Base-by-base conservation (phyloP, 2,888 invertebrate genomes). In the Arrhopalites spinosus region DNA sequence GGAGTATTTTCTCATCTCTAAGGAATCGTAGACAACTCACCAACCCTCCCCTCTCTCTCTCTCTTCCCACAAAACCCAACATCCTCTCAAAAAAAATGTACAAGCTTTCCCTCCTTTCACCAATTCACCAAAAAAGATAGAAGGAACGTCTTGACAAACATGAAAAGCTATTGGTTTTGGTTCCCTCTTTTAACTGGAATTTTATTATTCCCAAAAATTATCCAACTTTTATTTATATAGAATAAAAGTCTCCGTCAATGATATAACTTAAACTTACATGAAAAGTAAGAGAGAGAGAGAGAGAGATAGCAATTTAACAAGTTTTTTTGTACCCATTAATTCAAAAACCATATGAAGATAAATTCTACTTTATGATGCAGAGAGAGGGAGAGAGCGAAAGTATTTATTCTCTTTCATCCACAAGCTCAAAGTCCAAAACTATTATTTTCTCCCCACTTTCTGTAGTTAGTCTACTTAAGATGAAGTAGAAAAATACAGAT, bases 351-450 rank as follows among this genome's bases (percentile, higher is more conserved):
- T 59, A 59, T 25, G 25, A 59, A 59, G 59, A 59, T 59, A 59
- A 59, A 59, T 59, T 59, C 23, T 23, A 59, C 59, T 59, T 59
- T 59, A 59, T 59, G 59, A 59, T 59, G 59, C 59, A 59, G 5
- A 59, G 59, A 3, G 59, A 50, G 17, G 3, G 50, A 15, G 17
- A 7, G 36, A 36, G 36, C 3, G 36, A 36, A 59, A 59, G 20
- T 20, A 59, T 59, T 50, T 59, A 59, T 59, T 59, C 59, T 59
- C 25, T 25, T 59, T 25, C 25, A 20, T 59, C 8, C 23, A 11
- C 23, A 8, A 20, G 17, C 11, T 59, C 25, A 17, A 20, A 17
- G 8, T 23, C 59, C 11, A 59, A 20, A 17, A 20, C 23, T 59
- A 20, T 25, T 23, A 20, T 23, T 23, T 59, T 50, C 15, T 50